These are phyloP conservation scores for Bombus haemorrhoidalis DNA, from an alignment of 1,140 invertebrate genomes.

Conservation along the genomic window DNA sequence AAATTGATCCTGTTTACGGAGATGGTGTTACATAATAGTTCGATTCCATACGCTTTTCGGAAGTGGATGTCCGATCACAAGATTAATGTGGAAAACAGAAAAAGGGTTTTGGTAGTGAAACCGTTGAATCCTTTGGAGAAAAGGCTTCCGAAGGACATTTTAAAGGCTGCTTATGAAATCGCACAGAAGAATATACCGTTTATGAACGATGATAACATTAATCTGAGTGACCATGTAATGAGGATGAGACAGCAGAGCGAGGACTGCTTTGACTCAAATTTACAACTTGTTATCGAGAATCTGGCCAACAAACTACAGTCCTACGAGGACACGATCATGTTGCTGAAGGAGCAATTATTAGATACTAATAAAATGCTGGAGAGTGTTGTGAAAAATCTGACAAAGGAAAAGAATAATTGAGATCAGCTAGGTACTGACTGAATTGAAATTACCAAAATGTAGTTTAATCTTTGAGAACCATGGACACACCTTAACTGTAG, in stretches of 20 bases:
- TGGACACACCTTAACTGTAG: background rate
- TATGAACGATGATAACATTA: constrained; percentile 69
- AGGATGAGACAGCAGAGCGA: constrained; percentile 71
- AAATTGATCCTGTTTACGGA: constrained; percentile 87
- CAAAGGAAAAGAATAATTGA: constrained; percentile 52
- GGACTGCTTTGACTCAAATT: constrained; percentile 58
- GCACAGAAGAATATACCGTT: constrained; percentile 81
- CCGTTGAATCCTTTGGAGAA: constrained; percentile 87
- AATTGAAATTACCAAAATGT: constrained; percentile 17
- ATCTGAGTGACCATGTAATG: constrained; percentile 64
- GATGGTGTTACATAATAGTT: constrained; percentile 85
- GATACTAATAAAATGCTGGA: constrained; percentile 76
- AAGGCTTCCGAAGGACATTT: constrained; percentile 85
- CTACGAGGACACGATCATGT: constrained; percentile 73
- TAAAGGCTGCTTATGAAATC: constrained; percentile 85
- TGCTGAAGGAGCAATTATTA: constrained; percentile 72
- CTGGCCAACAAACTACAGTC: constrained; percentile 70
- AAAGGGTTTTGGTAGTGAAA: constrained; percentile 84
- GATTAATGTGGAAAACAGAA: constrained; percentile 79
- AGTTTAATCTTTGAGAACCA: background rate
- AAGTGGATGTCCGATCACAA: constrained; percentile 79
- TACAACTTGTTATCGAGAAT: constrained; percentile 67
- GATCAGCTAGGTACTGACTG: constrained; percentile 20
- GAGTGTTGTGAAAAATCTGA: constrained; percentile 65
- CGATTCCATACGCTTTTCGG: constrained; percentile 81